Conservation (phyloP, 2,113 vertebrate species). For the Anoura caudifer region DNA sequence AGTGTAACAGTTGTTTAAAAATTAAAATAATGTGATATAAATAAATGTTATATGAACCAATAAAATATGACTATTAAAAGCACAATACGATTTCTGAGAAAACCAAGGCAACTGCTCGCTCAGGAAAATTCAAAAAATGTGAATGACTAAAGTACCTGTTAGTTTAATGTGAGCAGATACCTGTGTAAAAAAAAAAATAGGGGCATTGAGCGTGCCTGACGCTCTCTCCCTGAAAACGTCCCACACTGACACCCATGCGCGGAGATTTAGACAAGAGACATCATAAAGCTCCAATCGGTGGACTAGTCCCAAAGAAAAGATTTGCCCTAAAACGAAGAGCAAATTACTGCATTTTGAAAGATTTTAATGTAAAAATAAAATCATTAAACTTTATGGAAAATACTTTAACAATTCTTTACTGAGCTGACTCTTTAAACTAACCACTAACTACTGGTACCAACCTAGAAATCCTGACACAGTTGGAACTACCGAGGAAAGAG, state of each 20-base stretch:
- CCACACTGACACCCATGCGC: background rate
- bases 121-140: background rate
- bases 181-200: background rate
- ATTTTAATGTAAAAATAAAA: background rate
- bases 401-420: background rate
- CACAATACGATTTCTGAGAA: background rate
- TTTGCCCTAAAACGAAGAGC: background rate
- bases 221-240: background rate
- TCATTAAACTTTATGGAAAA: background rate
- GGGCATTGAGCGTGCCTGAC: background rate
- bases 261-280: background rate
- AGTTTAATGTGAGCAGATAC: background rate
- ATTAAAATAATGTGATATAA: background rate
- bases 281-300: background rate
- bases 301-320: background rate
- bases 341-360: background rate
- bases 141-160: background rate
- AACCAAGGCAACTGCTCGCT: background rate
- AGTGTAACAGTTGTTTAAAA: background rate
- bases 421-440: background rate
- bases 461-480: background rate
- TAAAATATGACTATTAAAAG: background rate
- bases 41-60: background rate
- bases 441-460: background rate
- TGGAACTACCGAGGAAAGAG: background rate